Evolutionary conservation across 2,888 invertebrate genomes (phyloP).

Genomic region (Orthonychiurus folsomi): DNA sequence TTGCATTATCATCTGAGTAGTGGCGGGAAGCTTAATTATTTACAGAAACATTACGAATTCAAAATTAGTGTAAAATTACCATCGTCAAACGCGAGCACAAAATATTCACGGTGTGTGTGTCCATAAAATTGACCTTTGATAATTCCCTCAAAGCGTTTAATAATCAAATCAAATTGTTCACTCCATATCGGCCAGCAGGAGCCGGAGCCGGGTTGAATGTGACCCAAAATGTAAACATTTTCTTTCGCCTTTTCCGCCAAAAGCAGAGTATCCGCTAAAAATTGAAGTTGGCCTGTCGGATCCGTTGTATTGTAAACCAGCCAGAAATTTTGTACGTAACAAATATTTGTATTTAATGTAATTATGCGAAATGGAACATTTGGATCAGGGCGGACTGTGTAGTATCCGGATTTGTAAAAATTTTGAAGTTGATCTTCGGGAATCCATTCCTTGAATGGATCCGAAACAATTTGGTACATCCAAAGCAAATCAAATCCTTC

Average conservation of each 20-base stretch:
- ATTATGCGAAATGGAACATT: constrained; percentile 55
- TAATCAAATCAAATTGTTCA: constrained; percentile 24
- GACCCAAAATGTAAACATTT: constrained; percentile 71
- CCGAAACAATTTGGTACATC: constrained; percentile 58
- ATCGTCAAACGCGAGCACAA: constrained; percentile 57
- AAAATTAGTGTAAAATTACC: constrained; percentile 8
- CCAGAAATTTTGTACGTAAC: constrained; percentile 66
- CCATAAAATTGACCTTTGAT: constrained; percentile 61
- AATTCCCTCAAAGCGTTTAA: constrained; percentile 32
- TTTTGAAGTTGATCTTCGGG: constrained; percentile 49
- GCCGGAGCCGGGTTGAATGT: constrained; percentile 64
- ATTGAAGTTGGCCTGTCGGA: constrained; percentile 61
- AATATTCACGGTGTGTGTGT: constrained; percentile 68
- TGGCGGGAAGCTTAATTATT: no score
- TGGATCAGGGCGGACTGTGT: constrained; percentile 56
- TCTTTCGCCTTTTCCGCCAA: constrained; percentile 65
- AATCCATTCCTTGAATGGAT: constrained; percentile 49
- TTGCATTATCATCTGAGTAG: constrained; percentile 48
- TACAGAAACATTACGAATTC: no score
- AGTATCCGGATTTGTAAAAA: constrained; percentile 64
- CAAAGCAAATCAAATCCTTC: constrained; percentile 45
- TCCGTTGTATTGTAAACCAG: constrained; percentile 60
- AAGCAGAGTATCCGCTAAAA: constrained; percentile 64
- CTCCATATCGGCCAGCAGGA: constrained; percentile 44
- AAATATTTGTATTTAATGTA: constrained; percentile 71